phyloP scores from a whole-genome alignment of 2,113 vertebrate species.

The Neofelis nebulosa region DNA sequence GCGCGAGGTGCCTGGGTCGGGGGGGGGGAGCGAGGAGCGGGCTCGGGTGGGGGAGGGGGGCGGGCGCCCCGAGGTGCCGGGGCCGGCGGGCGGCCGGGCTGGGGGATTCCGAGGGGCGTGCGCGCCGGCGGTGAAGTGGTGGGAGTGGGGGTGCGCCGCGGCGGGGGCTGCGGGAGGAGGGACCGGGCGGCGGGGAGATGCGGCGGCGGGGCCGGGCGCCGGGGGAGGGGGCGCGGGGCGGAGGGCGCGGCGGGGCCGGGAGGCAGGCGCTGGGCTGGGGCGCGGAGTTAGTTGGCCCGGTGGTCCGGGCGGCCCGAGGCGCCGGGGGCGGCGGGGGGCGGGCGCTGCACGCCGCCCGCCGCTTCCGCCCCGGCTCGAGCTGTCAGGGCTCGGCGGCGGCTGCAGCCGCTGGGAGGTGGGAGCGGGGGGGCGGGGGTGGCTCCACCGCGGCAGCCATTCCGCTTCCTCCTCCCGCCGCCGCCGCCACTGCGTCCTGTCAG shows the following conservation, averaged over 20 bases:
- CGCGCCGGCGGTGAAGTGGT: conserved; percentile 48
- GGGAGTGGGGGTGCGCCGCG: conserved; percentile 22
- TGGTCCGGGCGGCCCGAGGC: conserved; percentile 43
- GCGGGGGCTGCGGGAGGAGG: neutral
- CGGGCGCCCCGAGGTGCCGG: conserved; percentile 42
- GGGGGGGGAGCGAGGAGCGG: neutral
- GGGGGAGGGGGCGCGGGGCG: neutral
- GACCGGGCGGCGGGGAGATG: neutral
- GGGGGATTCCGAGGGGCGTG: conserved; percentile 62
- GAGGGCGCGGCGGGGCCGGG: neutral
- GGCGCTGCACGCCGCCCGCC: conserved; percentile 77
- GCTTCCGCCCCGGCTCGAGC: conserved; percentile 84
- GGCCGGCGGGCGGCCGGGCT: neutral
- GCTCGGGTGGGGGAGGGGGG: neutral
- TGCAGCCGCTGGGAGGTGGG: conserved; percentile 64
- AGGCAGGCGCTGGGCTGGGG: conserved; percentile 38
- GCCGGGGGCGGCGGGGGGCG: conserved; percentile 52
- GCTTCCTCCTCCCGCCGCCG: conserved; percentile 79
- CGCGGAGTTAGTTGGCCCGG: conserved; percentile 60
- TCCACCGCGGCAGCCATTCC: conserved; percentile 80
- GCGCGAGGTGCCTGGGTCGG: neutral
- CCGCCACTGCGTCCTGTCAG: conserved; percentile 81
- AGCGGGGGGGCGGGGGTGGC: conserved; percentile 69
- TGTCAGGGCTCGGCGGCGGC: conserved; percentile 79
- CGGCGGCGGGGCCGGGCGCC: neutral